These are phyloP conservation scores for Brachionus plicatilis DNA, from an alignment of 1,140 invertebrate species.

Conservation along the genomic window DNA sequence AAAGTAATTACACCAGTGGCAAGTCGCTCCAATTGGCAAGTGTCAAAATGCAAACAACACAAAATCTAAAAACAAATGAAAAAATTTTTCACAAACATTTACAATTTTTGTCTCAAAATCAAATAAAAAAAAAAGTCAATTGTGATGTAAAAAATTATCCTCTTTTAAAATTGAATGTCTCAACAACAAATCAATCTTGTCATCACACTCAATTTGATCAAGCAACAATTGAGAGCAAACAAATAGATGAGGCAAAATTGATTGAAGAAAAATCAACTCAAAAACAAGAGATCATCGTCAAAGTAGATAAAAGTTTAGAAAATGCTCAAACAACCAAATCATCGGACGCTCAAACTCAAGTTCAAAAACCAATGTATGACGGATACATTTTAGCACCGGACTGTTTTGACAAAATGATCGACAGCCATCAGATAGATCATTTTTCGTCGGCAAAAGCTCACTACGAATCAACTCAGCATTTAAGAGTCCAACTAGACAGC, in stretches of 20 bases:
- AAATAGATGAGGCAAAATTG: neutral
- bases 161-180: neutral
- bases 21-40: neutral
- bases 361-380: conserved; percentile 28
- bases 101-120: neutral
- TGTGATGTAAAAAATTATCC: neutral
- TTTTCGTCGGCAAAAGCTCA: neutral
- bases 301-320: neutral
- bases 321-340: neutral
- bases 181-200: neutral
- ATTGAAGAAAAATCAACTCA: neutral
- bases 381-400: conserved; percentile 9
- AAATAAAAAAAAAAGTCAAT: neutral
- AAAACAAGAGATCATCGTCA: no score
- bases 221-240: neutral
- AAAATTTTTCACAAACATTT: neutral
- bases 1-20: neutral
- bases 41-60: neutral
- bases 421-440: neutral
- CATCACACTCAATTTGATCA: neutral
- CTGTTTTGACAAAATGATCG: neutral
- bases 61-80: neutral
- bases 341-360: neutral
- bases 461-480: neutral
- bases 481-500: neutral